Evolutionary conservation across 2,888 invertebrate species (phyloP).

Genomic region (Cataglyphis cursor): DNA sequence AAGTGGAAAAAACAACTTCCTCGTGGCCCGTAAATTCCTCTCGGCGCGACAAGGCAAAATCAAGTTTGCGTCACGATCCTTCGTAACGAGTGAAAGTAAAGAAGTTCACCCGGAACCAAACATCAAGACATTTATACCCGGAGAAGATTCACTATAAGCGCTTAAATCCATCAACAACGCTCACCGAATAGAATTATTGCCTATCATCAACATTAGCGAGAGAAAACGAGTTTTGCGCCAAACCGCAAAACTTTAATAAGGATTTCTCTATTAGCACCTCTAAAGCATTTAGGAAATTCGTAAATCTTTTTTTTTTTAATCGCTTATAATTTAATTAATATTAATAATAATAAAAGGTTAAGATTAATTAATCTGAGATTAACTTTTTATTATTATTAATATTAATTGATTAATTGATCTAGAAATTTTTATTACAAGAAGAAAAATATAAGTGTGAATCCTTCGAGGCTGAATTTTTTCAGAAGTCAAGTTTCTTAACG

Average conservation of each 20-base stretch:
- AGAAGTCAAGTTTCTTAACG: not conserved
- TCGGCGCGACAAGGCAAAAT: constrained; percentile 61
- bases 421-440: not conserved
- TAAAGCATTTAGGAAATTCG: not conserved
- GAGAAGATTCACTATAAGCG: constrained; percentile 36
- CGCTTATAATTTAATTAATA: not conserved
- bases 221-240: constrained; percentile 53
- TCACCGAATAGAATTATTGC: constrained; percentile 36
- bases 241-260: constrained; percentile 12
- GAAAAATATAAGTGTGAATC: not conserved
- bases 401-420: not conserved
- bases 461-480: not conserved
- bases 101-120: constrained; percentile 80
- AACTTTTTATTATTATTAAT: no score
- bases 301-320: not conserved
- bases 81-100: constrained; percentile 84
- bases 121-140: constrained; percentile 63
- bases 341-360: constrained; percentile 13
- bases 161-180: constrained; percentile 46
- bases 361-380: no score
- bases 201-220: constrained; percentile 27
- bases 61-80: constrained; percentile 79
- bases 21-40: constrained; percentile 48
- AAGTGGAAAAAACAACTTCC: constrained; percentile 50
- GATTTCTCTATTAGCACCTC: not conserved